A percentile compares a stretch with the other conserved stretches of the same genome.
phyloP scores from a whole-genome alignment of 2,888 invertebrate species.

The Amiota mariae region DNA sequence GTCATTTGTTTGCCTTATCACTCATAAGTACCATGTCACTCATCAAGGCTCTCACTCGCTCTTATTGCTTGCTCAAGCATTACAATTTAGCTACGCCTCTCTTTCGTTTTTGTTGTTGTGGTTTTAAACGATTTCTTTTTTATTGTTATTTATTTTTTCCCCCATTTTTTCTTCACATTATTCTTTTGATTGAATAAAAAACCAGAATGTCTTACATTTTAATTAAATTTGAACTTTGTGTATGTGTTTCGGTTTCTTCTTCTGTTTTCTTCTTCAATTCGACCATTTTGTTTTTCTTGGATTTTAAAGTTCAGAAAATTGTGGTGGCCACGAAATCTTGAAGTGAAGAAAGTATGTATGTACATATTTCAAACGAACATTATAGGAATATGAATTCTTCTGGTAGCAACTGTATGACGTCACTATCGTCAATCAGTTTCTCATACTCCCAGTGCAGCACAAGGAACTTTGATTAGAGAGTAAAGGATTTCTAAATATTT shows the following conservation, averaged over 20 bases:
- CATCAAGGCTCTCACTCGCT: slow-evolving; percentile 44
- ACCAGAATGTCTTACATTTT: not conserved
- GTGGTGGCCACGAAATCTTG: not conserved
- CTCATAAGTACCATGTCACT: slow-evolving; percentile 48
- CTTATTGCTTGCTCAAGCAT: slow-evolving; percentile 30
- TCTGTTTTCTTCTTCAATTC: not conserved
- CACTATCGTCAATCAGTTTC: too few relatives aligned
- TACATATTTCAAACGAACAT: too few relatives aligned
- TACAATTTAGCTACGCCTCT: slow-evolving; percentile 64
- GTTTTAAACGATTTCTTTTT: slow-evolving; percentile 25
- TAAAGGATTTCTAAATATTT: too few relatives aligned
- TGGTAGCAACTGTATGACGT: too few relatives aligned
- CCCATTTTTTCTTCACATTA: not conserved
- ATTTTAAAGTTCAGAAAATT: not conserved
- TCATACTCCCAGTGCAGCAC: too few relatives aligned
- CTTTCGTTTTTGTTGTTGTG: slow-evolving; percentile 20
- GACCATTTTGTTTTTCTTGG: not conserved
- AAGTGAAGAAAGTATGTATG: too few relatives aligned
- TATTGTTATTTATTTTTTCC: slow-evolving; percentile 33
- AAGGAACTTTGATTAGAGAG: too few relatives aligned
- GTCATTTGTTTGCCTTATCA: slow-evolving; percentile 53
- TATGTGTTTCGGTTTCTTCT: not conserved
- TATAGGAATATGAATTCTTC: too few relatives aligned
- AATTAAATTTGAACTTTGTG: slow-evolving; percentile 12
- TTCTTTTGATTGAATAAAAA: slow-evolving; percentile 11